Conservation (phyloP, 2,888 invertebrate species). For the Nymphalis urticae region DNA sequence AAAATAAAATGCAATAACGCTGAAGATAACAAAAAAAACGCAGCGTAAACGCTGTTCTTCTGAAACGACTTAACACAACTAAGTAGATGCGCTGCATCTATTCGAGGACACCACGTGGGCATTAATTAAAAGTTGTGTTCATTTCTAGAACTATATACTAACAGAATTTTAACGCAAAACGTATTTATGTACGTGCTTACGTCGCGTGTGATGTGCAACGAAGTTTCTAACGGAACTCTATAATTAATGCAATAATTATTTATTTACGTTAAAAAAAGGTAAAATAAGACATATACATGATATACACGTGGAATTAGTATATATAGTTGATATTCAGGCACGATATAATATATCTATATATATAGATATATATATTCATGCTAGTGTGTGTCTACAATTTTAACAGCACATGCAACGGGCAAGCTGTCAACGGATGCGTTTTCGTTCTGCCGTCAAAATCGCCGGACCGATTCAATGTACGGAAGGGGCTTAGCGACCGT, state of each 20-base stretch:
- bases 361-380: no score
- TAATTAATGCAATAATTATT: not conserved
- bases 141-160: not conserved
- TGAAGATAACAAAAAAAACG: not conserved
- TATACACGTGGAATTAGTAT: no score
- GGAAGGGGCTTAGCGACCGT: no score
- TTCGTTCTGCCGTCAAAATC: no score
- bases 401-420: no score
- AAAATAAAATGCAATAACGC: no score
- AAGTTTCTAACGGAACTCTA: not conserved
- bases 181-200: not conserved
- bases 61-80: constrained; percentile 1
- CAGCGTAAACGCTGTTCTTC: not conserved
- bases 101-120: not conserved
- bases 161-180: not conserved
- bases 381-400: no score
- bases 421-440: no score
- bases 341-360: no score
- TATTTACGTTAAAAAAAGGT: not conserved
- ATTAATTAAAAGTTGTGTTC: constrained; percentile 3
- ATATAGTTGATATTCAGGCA: no score
- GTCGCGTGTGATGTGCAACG: not conserved
- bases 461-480: no score
- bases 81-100: constrained; percentile 3
- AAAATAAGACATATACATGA: no score